A percentile compares a stretch with the other conserved stretches of the same genome.
phyloP scores from a whole-genome alignment of 2,888 invertebrate genomes.

The Eupithecia tripunctaria region DNA sequence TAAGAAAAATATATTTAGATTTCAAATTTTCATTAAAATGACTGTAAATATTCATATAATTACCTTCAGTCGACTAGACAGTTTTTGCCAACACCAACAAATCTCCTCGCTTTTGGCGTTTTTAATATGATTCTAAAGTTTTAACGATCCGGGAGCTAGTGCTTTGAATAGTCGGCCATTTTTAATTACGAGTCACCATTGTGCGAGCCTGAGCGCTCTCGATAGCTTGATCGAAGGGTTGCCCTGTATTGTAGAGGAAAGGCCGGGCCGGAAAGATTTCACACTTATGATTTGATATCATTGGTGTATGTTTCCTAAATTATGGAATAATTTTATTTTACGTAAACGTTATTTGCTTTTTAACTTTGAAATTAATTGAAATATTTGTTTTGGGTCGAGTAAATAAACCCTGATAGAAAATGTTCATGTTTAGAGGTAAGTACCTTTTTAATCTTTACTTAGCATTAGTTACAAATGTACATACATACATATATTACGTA shows the following conservation, averaged over 20 bases:
- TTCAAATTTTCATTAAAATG: too few species aligned
- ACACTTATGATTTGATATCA: background rate
- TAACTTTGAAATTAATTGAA: too few species aligned
- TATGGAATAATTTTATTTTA: background rate
- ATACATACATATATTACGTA: too few species aligned
- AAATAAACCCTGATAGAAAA: background rate
- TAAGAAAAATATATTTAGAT: too few species aligned
- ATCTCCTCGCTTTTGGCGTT: constrained; percentile 35
- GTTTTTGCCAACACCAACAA: constrained; percentile 10
- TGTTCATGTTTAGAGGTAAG: background rate
- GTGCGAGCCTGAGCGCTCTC: constrained; percentile 61
- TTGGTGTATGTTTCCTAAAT: background rate
- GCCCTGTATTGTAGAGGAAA: constrained; percentile 23
- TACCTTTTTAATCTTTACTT: background rate
- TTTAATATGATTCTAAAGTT: constrained; percentile 54
- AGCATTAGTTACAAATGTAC: background rate
- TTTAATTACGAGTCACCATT: constrained; percentile 76
- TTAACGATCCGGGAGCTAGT: constrained; percentile 54
- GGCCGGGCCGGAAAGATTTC: constrained; percentile 17
- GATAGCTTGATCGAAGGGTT: constrained; percentile 56
- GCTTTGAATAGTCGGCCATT: constrained; percentile 68
- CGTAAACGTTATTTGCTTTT: background rate
- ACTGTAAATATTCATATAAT: background rate
- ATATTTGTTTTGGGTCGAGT: too few species aligned
- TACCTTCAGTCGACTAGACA: background rate